Conservation (phyloP, 2,888 invertebrate species). For the Hirudinaria manillensis region DNA sequence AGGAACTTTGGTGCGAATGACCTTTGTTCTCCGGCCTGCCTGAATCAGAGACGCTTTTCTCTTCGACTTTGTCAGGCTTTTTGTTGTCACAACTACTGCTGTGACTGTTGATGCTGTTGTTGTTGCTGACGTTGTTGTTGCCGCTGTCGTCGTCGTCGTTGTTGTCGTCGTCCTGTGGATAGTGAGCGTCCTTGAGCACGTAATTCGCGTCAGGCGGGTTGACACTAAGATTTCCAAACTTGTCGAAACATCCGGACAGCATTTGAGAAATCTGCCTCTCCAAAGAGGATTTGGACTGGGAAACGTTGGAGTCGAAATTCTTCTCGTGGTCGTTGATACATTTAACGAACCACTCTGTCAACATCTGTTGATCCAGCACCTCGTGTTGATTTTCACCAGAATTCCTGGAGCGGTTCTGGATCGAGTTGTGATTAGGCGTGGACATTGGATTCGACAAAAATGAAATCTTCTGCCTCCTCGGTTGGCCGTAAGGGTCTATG, state of each 20-base stretch:
- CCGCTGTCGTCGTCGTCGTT: background rate
- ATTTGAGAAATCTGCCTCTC: background rate
- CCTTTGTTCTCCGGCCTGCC: background rate
- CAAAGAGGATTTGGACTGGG: background rate
- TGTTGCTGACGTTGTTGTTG: slow-evolving; percentile 5
- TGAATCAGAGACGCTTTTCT: background rate
- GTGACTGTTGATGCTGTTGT: slow-evolving; percentile 15
- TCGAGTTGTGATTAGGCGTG: background rate
- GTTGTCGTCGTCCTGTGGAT: background rate
- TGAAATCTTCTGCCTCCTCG: background rate
- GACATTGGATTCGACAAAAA: background rate
- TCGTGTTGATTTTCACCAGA: background rate
- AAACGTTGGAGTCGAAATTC: background rate
- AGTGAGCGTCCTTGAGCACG: background rate
- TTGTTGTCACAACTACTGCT: background rate
- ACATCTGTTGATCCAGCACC: background rate
- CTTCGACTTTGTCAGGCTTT: background rate
- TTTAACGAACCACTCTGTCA: slow-evolving; percentile 12
- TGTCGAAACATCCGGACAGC: background rate
- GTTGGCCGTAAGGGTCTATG: background rate
- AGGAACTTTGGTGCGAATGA: background rate
- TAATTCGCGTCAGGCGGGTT: background rate
- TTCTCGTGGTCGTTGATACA: slow-evolving; percentile 10
- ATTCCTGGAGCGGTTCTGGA: background rate
- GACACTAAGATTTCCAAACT: background rate